A percentile compares a stretch with the other conserved stretches of the same genome.
phyloP scores from a whole-genome alignment of 2,113 vertebrate genomes.

The Tachysurus fulvidraco region DNA sequence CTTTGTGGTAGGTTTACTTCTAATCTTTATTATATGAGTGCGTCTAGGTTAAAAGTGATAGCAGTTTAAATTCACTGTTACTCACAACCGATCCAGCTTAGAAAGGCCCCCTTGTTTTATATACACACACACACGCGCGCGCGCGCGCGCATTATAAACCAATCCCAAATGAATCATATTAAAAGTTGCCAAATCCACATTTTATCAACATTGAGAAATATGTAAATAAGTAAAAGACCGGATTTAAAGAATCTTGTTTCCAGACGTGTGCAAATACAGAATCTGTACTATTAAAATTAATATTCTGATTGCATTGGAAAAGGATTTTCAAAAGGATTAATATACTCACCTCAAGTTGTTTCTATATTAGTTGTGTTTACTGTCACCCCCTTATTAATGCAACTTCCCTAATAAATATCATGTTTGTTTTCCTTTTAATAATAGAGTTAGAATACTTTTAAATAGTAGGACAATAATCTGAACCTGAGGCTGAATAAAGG shows the following conservation, averaged over 20 bases:
- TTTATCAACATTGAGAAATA: not conserved
- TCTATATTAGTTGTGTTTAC: not conserved
- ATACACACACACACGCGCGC: no score
- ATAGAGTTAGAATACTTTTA: not conserved
- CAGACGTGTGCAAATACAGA: not conserved
- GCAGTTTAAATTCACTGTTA: not conserved
- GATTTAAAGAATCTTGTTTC: not conserved
- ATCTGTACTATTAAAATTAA: not conserved
- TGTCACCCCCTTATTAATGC: not conserved
- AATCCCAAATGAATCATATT: not conserved
- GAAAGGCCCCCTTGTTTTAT: not conserved
- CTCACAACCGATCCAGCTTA: not conserved
- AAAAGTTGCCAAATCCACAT: not conserved
- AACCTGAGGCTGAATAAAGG: not conserved
- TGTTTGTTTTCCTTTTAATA: not conserved
- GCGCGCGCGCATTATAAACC: no score
- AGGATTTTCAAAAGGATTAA: not conserved
- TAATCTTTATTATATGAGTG: not conserved
- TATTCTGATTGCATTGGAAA: not conserved
- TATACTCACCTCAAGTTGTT: not conserved
- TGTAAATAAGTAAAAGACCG: not conserved
- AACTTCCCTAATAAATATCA: not conserved
- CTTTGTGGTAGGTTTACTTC: slow-evolving; percentile 73
- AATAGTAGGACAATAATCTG: not conserved
- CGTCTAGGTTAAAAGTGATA: not conserved